A percentile compares a stretch with the other conserved stretches of the same genome.
Conservation (phyloP, 2,888 invertebrate genomes). For the Caenorhabditis doughertyi region DNA sequence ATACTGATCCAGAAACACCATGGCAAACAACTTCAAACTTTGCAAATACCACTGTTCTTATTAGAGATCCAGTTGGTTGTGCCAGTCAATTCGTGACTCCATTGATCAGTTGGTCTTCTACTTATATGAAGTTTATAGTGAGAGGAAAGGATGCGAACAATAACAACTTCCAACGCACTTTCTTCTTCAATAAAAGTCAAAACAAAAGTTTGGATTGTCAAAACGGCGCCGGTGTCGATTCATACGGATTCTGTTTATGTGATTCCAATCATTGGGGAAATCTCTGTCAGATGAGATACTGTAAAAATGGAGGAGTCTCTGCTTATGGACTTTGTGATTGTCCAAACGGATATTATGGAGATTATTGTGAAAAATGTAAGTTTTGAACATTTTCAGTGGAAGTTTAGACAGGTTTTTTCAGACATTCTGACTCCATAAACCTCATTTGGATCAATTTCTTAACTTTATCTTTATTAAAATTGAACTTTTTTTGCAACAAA, state of each 20-base stretch:
- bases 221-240: constrained; percentile 49
- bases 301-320: constrained; percentile 66
- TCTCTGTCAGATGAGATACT: constrained; percentile 53
- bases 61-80: constrained; percentile 63
- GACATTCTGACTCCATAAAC: constrained; percentile 7
- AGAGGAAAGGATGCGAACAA: constrained; percentile 54
- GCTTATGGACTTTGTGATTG: constrained; percentile 70
- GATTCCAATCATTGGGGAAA: constrained; percentile 48
- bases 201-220: constrained; percentile 44
- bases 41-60: constrained; percentile 13
- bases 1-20: constrained; percentile 48
- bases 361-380: constrained; percentile 66
- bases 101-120: constrained; percentile 44
- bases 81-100: constrained; percentile 69
- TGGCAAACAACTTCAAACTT: constrained; percentile 1
- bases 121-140: constrained; percentile 64
- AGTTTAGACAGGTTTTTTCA: constrained; percentile 24
- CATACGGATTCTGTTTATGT: constrained; percentile 58
- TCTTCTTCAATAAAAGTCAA: constrained; percentile 61
- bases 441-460: not conserved
- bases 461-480: not conserved
- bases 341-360: constrained; percentile 68
- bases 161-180: constrained; percentile 62
- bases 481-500: not conserved
- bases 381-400: not conserved